Evolutionary conservation across 2,113 vertebrate genomes (phyloP).

Genomic region (Tachuris rubrigastra): DNA sequence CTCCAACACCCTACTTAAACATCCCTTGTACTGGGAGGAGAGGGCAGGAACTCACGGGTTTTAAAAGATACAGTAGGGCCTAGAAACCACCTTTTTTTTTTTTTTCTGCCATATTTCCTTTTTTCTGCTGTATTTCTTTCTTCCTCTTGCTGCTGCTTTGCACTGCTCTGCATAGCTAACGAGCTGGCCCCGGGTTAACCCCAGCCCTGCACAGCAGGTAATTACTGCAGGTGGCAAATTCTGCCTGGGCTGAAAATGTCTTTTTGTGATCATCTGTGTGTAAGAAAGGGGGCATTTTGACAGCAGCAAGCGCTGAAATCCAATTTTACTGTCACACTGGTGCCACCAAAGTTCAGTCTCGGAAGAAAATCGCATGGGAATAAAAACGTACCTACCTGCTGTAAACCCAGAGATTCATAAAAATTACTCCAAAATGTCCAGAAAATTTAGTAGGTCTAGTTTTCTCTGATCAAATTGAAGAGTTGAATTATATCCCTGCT

Average conservation of each 20-base stretch:
- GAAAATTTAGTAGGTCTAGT: not conserved
- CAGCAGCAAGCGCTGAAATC: not conserved
- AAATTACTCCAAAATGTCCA: not conserved
- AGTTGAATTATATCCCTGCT: not conserved
- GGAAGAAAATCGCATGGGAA: not conserved
- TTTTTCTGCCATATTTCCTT: not conserved
- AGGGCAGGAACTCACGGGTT: too few relatives aligned
- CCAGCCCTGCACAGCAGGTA: not conserved
- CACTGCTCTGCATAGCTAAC: not conserved
- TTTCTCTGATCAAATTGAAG: not conserved
- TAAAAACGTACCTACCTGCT: not conserved
- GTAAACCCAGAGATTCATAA: not conserved
- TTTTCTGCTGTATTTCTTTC: not conserved
- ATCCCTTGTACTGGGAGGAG: too few relatives aligned
- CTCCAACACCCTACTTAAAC: not conserved
- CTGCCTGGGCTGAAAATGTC: not conserved
- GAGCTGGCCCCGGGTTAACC: not conserved
- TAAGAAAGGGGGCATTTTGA: not conserved
- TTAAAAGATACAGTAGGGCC: not conserved
- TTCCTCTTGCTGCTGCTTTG: not conserved
- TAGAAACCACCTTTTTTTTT: not conserved
- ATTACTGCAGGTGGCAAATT: not conserved
- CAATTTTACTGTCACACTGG: not conserved
- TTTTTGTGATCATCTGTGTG: not conserved
- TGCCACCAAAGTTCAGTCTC: not conserved